These are phyloP conservation scores for Theonella swinhoei DNA, from an alignment of 37 sponge, comb jelly and placozoan genomes.

Conservation along the genomic window DNA sequence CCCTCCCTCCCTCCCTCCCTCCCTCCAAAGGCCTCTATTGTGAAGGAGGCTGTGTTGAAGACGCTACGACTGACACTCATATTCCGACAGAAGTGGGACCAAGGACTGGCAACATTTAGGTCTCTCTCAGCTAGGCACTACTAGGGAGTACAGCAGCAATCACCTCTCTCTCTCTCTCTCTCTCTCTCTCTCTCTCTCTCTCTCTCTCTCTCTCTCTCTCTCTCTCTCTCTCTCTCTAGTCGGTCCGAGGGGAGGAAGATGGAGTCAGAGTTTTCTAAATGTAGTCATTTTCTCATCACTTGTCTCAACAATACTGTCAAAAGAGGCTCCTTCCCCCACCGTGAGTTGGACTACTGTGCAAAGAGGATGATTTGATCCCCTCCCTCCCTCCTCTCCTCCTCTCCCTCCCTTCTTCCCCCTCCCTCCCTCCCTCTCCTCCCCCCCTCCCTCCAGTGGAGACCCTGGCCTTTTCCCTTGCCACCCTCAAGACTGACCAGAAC, in stretches of 20 bases:
- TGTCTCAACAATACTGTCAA: slow-evolving; percentile 48
- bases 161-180: too few species aligned
- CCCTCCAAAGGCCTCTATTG: slow-evolving; percentile 33
- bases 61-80: slow-evolving; percentile 29
- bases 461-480: slow-evolving; percentile 50
- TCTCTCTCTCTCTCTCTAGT: background rate
- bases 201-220: background rate
- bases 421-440: background rate
- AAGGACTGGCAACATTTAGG: slow-evolving; percentile 31
- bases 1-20: background rate
- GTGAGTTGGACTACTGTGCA: slow-evolving; percentile 30
- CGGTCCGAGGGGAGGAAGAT: slow-evolving; percentile 20
- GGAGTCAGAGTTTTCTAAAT: slow-evolving; percentile 58
- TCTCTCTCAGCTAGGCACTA: too few species aligned
- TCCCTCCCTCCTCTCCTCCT: background rate
- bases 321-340: slow-evolving; percentile 69
- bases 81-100: slow-evolving; percentile 55
- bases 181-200: too few species aligned
- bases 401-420: background rate
- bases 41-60: slow-evolving; percentile 65
- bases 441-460: slow-evolving; percentile 68
- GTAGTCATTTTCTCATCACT: slow-evolving; percentile 64
- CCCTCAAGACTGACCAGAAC: slow-evolving; percentile 42
- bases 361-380: background rate
- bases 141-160: background rate